Evolutionary conservation across 2,888 invertebrate genomes (phyloP).

Genomic region (Colletes collaris): DNA sequence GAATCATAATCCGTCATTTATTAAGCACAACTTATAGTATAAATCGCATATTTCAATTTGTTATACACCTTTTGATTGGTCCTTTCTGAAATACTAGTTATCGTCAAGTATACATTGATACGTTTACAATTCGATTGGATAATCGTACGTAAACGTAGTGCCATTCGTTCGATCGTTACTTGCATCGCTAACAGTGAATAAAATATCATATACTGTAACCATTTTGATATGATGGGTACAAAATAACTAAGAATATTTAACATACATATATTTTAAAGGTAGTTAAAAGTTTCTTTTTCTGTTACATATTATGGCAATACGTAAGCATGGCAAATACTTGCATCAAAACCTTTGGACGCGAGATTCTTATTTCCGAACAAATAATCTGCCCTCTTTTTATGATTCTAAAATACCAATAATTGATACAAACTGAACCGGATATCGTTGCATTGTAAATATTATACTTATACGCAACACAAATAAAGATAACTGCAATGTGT

Average conservation of each 20-base stretch:
- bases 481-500: not conserved
- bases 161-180: slow-evolving; percentile 14
- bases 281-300: not conserved
- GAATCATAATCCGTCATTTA: slow-evolving; percentile 16
- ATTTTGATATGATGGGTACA: slow-evolving; percentile 16
- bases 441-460: slow-evolving; percentile 5
- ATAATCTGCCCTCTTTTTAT: not conserved
- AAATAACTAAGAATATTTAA: slow-evolving; percentile 31
- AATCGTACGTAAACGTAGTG: slow-evolving; percentile 4
- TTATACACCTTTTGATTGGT: slow-evolving; percentile 30
- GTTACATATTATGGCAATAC: slow-evolving; percentile 38
- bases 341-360: slow-evolving; percentile 9
- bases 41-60: not conserved
- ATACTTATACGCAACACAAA: slow-evolving; percentile 4
- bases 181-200: slow-evolving; percentile 26
- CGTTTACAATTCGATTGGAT: slow-evolving; percentile 3
- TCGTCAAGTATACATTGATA: slow-evolving; percentile 4
- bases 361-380: slow-evolving; percentile 28
- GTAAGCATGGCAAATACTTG: slow-evolving; percentile 44
- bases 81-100: slow-evolving; percentile 16
- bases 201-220: slow-evolving; percentile 29
- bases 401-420: slow-evolving; percentile 3
- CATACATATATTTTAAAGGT: slow-evolving; percentile 12
- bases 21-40: slow-evolving; percentile 14
- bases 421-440: slow-evolving; percentile 8